Evolutionary conservation across 2,888 invertebrate genomes (phyloP).

Genomic region (Pegoplata infirma): DNA sequence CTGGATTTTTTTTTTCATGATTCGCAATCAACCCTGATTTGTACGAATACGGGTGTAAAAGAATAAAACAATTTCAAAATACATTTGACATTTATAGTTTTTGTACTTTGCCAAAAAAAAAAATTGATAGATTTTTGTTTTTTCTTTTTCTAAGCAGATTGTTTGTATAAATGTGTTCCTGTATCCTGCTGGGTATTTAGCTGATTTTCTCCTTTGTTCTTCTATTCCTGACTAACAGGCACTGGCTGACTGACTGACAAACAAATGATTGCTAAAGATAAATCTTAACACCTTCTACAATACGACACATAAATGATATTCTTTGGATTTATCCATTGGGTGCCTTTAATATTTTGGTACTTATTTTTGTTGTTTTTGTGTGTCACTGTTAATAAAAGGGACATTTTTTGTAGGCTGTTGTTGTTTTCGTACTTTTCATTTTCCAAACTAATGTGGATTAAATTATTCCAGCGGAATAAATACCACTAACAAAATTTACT

Average conservation of each 20-base stretch:
- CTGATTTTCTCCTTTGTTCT: slow-evolving; percentile 48
- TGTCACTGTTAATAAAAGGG: slow-evolving; percentile 21
- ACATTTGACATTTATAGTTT: slow-evolving; percentile 47
- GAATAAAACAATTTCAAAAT: slow-evolving; percentile 24
- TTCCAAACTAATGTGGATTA: slow-evolving; percentile 64
- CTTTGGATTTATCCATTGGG: slow-evolving; percentile 58
- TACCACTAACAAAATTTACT: slow-evolving; percentile 44
- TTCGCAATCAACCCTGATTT: slow-evolving; percentile 31
- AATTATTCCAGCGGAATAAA: slow-evolving; percentile 66
- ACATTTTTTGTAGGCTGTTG: slow-evolving; percentile 46
- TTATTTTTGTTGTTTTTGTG: slow-evolving; percentile 17
- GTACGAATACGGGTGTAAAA: not conserved
- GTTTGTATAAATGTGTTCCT: slow-evolving; percentile 2
- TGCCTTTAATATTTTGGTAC: slow-evolving; percentile 38
- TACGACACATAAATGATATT: slow-evolving; percentile 73
- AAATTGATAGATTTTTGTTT: slow-evolving; percentile 21
- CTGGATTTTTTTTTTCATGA: slow-evolving; percentile 11
- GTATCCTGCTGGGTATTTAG: slow-evolving; percentile 60
- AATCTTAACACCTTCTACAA: slow-evolving; percentile 77
- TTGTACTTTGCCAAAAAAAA: slow-evolving; percentile 11
- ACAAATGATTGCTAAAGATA: slow-evolving; percentile 75
- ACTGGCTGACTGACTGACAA: slow-evolving; percentile 34
- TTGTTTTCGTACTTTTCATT: not conserved
- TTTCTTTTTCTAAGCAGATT: not conserved
- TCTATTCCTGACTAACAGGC: not conserved